Base-by-base conservation (phyloP, 2,797 vertebrate species). In the Schizopygopsis malacanthus region DNA sequence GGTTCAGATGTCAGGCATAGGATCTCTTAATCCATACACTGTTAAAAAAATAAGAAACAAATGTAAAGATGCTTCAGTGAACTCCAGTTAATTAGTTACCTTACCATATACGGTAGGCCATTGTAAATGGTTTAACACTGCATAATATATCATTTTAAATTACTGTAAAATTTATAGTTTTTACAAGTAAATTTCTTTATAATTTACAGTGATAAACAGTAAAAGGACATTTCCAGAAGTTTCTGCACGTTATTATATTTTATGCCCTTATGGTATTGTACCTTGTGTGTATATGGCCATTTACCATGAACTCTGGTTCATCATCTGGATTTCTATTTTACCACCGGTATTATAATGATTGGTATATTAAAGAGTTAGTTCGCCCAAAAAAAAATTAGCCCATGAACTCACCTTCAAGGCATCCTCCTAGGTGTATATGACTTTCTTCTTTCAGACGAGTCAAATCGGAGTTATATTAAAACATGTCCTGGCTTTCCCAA, bases 1-100 rank as follows among this genome's bases (percentile, higher is more conserved):
- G 20, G 56, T 63, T 83, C 43, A 83, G 71, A 63, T 83, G 39
- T 52, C 79, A 69, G 45, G 11, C 45, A 25, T 8, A 22, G 69
- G 45, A 83, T 63, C 41, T 20, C 41, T 47, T 50, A 11, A 75
- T 50, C 25, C 25, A 47, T 83, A 20, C 11, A 12, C 10, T 33
- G 4, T 59, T 18, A 20, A 45, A 43, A 16, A 12, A 11, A 47
- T 10, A 77, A 18, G 33, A n/a, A 39, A 12, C 25, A 12, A 63
- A 12, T 11, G 1, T 61, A 61, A 61, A 37, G 13, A 56, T 70
- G 25, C 4, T 73, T 28, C 7, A 25, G 43, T 72, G 47, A 50
- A 33, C 33, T 10, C 7, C 4, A 28, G 13, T 73, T 47, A 50
- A 50, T 2, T 73, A 28, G 15, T 50, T 28, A 73, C 4, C 25